phyloP scores from a whole-genome alignment of 1,140 invertebrate species.

The Nephila pilipes region DNA sequence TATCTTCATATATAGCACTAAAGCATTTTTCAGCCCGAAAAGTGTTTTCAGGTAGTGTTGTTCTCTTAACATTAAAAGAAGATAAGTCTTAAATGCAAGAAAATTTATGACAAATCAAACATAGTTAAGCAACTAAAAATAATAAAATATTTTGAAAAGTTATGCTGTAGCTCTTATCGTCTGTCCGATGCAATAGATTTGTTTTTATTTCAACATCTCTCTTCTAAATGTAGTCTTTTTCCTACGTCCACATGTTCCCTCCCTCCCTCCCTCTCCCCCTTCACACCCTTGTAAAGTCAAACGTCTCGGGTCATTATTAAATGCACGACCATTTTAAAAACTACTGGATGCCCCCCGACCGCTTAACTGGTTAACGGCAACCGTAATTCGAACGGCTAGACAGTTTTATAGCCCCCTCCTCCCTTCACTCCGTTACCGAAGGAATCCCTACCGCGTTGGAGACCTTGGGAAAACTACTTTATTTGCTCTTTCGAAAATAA shows the following conservation, averaged over 20 bases:
- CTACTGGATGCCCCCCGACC: constrained; percentile 23
- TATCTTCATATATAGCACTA: no score
- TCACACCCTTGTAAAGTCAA: not conserved
- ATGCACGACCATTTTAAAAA: not conserved
- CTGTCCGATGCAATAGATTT: no score
- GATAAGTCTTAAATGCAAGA: no score
- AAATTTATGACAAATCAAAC: no score
- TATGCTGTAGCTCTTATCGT: no score
- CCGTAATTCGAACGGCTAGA: constrained; percentile 58
- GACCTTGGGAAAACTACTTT: constrained; percentile 57
- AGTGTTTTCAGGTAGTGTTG: no score
- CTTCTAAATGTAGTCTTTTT: not conserved
- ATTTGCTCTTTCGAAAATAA: constrained; percentile 57
- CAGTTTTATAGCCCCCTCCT: constrained; percentile 50
- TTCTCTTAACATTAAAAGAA: no score
- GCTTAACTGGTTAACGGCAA: constrained; percentile 50
- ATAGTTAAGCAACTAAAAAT: no score
- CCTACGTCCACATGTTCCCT: no score
- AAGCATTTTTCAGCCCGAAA: no score
- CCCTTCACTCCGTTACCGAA: not conserved
- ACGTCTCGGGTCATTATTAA: not conserved
- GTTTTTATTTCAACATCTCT: not conserved
- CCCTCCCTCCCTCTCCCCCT: not conserved
- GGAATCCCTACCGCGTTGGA: constrained; percentile 21
- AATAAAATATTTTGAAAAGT: no score